Evolutionary conservation across 2,113 vertebrate genomes (phyloP).

Genomic region (Melanocharis versteri): DNA sequence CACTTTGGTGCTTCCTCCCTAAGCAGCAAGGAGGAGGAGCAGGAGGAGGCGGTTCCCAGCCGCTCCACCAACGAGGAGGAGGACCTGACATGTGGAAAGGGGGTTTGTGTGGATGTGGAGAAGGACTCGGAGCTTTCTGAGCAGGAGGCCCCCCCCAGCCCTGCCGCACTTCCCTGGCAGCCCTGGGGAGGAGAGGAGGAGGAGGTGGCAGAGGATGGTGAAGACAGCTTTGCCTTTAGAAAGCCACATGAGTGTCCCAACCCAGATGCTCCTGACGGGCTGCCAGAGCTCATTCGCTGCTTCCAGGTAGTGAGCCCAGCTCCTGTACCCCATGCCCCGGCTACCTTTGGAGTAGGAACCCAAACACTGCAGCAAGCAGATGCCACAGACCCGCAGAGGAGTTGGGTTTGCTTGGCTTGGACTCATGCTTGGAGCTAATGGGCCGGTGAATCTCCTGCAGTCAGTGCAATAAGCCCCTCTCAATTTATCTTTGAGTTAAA

Average conservation of each 20-base stretch:
- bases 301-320: slow-evolving; percentile 77
- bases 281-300: slow-evolving; percentile 75
- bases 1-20: slow-evolving; percentile 53
- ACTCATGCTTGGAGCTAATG: neutral
- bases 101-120: slow-evolving; percentile 49
- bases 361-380: slow-evolving; percentile 67
- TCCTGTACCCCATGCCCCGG: neutral
- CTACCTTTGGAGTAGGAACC: neutral
- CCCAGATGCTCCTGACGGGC: slow-evolving; percentile 21
- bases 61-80: slow-evolving; percentile 51
- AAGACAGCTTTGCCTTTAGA: slow-evolving; percentile 59
- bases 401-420: neutral
- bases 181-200: slow-evolving; percentile 23
- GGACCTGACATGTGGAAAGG: slow-evolving; percentile 41
- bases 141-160: neutral
- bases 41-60: slow-evolving; percentile 40
- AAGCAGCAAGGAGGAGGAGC: slow-evolving; percentile 61
- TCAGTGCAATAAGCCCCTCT: neutral
- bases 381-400: neutral
- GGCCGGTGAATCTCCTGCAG: accelerated
- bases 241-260: slow-evolving; percentile 52
- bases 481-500: neutral
- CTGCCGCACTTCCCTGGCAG: slow-evolving; percentile 34
- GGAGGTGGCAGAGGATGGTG: slow-evolving; percentile 59
- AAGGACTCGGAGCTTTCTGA: slow-evolving; percentile 30